Evolutionary conservation across 2,113 vertebrate genomes (phyloP).

Genomic region (Motacilla tschutschensis): DNA sequence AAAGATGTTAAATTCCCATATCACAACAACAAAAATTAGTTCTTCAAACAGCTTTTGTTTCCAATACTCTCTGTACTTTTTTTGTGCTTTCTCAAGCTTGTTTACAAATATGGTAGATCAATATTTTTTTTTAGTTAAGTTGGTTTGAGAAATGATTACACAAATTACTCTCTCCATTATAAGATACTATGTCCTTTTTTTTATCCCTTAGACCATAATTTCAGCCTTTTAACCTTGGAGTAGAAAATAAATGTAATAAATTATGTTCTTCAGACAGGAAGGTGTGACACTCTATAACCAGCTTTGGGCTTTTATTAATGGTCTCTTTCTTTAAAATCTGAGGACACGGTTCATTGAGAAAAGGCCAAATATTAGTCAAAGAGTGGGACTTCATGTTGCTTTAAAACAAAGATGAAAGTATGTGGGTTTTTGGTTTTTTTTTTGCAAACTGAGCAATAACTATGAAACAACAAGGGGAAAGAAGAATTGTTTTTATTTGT

Average conservation of each 20-base stretch:
- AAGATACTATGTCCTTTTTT: slow-evolving; percentile 38
- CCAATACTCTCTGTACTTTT: neutral
- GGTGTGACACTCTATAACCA: slow-evolving; percentile 56
- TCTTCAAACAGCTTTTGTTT: neutral
- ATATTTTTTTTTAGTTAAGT: slow-evolving; percentile 63
- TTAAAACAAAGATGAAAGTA: neutral
- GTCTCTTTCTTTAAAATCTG: slow-evolving; percentile 58
- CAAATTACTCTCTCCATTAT: slow-evolving; percentile 60
- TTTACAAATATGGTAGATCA: neutral
- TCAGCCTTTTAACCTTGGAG: slow-evolving; percentile 45
- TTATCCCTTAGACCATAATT: slow-evolving; percentile 66
- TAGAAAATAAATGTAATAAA: slow-evolving; percentile 69
- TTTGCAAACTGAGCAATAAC: neutral
- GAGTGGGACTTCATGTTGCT: neutral
- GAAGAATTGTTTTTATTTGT: neutral
- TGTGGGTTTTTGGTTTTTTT: neutral
- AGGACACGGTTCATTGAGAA: slow-evolving; percentile 59
- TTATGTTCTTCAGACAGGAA: slow-evolving; percentile 53
- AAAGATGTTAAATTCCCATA: neutral
- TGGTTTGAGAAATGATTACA: slow-evolving; percentile 30
- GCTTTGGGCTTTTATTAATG: slow-evolving; percentile 66
- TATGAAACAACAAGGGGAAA: neutral
- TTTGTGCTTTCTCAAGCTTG: neutral
- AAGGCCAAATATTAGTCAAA: slow-evolving; percentile 56
- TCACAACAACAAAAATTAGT: neutral